phyloP scores from a whole-genome alignment of 2,888 invertebrate species.

The Cephonodes hylas region DNA sequence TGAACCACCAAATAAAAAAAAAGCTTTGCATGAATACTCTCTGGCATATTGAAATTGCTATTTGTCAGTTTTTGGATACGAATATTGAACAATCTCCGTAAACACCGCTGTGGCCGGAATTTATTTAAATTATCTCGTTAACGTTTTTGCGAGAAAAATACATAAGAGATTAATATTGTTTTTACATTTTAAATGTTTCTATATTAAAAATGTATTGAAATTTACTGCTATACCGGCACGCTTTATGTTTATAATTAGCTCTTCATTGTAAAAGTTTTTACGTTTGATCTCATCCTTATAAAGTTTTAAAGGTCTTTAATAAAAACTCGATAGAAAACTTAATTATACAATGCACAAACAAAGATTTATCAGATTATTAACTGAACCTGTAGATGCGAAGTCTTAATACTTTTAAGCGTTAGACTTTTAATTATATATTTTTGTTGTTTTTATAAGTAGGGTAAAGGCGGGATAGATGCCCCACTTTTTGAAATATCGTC shows the following conservation, averaged over 20 bases:
- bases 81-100: not conserved
- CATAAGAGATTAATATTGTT: not conserved
- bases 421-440: too few species aligned
- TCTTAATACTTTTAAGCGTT: too few species aligned
- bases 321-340: not conserved
- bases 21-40: not conserved
- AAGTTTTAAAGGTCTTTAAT: not conserved
- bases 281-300: slow-evolving; percentile 3
- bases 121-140: not conserved
- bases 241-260: slow-evolving; percentile 8
- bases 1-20: not conserved
- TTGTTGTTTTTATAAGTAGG: too few species aligned
- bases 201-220: not conserved
- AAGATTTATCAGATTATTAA: not conserved
- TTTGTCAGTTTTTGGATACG: not conserved
- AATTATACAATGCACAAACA: too few species aligned
- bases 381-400: too few species aligned
- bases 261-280: not conserved
- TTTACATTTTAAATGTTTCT: not conserved
- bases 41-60: not conserved
- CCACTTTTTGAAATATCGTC: too few species aligned
- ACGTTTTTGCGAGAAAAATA: not conserved
- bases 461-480: too few species aligned
- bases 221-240: not conserved
- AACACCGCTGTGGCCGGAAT: not conserved